Base-by-base conservation (phyloP, 1,140 invertebrate species). In the Tenebrio molitor region DNA sequence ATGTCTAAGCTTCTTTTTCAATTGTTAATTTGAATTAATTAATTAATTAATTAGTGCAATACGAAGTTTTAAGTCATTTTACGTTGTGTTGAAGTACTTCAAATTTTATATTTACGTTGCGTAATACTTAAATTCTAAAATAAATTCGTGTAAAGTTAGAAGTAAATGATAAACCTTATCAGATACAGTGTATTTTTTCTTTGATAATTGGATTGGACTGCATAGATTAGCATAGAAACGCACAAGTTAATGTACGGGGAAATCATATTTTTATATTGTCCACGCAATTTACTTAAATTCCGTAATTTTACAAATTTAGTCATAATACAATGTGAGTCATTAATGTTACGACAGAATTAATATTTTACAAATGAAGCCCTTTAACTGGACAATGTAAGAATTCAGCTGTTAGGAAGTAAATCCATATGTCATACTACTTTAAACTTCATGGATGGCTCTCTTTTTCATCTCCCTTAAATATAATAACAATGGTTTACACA, bases 231-330 rank as follows among this genome's bases (percentile, higher is more conserved):
- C 3, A 33, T 58, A 58, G 50, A 58, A 58, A 25, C 50, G 50
- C 50, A 58, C 50, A 58, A 58, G 50, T 29, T 58, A 29, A 12
- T 58, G 25, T 58, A 58, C 25, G 23, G 50, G 25, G 50, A n/a
- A 58, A 58, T 23, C 19, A 14, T 58, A 34, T 58, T 58, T 58
- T 58, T 58, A 58, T 58, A 58, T 58, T 58, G 50, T 58, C 50
- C 50, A 58, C 14, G 3, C n/a, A n/a, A 15, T 58, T 58, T 58
- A 58, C 23, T 58, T 58, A 58, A 58, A 58, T 58, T 29, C 29
- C 12, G 7, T 50, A 50, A 58, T 29, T 58, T 33, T 21, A 29
- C 3, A 29, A 29, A 12, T 7, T 39, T 39, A n/a, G 6, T 39
- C 5, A 39, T 7, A 7, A 39, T 7, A 39, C 6, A 39, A 39